Conservation (phyloP, 1,140 invertebrate genomes). For the Portunus trituberculatus region DNA sequence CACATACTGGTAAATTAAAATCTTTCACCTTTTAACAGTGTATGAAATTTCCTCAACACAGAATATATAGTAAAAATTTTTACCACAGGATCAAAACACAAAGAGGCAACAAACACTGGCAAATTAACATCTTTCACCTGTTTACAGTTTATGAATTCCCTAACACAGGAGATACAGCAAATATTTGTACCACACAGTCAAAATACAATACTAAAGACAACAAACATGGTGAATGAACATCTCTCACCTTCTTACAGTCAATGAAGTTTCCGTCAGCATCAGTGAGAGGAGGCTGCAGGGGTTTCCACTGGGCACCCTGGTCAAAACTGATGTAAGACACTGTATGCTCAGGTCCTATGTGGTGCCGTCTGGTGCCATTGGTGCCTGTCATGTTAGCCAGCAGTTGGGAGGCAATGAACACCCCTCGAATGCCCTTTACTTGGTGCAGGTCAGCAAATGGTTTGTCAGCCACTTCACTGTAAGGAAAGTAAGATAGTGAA, state of each 20-base stretch:
- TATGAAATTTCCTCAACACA: no score
- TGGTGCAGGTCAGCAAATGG: conserved; percentile 94
- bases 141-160: no score
- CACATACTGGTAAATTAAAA: no score
- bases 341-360: conserved; percentile 87
- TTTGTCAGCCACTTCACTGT: conserved; percentile 85
- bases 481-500: neutral
- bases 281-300: conserved; percentile 85
- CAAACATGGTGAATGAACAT: no score
- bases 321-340: conserved; percentile 92
- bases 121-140: no score
- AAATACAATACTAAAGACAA: no score
- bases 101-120: no score
- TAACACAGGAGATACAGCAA: no score
- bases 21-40: no score
- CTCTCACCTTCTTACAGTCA: conserved; percentile 83
- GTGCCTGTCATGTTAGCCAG: conserved; percentile 80
- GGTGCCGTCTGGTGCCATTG: conserved; percentile 78
- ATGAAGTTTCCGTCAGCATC: conserved; percentile 86
- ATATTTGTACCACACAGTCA: no score
- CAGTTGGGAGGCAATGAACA: conserved; percentile 94
- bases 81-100: no score
- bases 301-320: conserved; percentile 90
- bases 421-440: conserved; percentile 91
- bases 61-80: no score